Percentiles rank a stretch among this genome's conserved stretches.
Conservation (phyloP, 1,140 invertebrate species). For the Trichonephila inaurata region DNA sequence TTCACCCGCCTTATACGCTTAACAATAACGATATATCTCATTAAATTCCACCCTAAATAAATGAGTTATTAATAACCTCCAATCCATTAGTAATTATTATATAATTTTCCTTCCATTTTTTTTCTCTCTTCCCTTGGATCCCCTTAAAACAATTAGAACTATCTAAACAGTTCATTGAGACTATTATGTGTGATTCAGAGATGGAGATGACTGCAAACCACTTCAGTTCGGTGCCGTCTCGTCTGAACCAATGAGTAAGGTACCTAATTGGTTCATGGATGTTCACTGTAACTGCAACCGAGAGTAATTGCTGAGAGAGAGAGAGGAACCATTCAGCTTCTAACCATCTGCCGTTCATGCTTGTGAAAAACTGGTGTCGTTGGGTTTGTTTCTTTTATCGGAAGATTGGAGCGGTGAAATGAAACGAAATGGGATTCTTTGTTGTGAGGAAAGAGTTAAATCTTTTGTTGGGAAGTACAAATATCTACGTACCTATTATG, state of each 20-base stretch:
- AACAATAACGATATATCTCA: background rate
- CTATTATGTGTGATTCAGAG: slow-evolving; percentile 15
- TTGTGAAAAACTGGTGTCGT: background rate
- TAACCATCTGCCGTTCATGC: background rate
- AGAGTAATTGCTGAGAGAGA: background rate
- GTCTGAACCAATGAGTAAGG: slow-evolving; percentile 31
- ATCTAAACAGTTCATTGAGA: background rate
- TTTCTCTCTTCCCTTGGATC: background rate
- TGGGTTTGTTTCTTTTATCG: background rate
- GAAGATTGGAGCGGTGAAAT: background rate
- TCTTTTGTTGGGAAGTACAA: too few species aligned
- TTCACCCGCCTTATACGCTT: background rate
- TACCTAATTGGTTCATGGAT: background rate
- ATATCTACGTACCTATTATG: too few species aligned
- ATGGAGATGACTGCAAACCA: background rate
- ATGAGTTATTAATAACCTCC: background rate
- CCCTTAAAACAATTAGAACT: background rate
- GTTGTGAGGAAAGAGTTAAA: too few species aligned
- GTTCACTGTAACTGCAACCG: background rate
- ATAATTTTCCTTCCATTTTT: background rate
- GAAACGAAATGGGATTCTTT: too few species aligned
- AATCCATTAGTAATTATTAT: background rate
- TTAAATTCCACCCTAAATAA: background rate
- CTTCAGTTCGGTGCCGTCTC: slow-evolving; percentile 19
- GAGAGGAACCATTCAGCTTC: too few species aligned